phyloP scores from a whole-genome alignment of 2,797 vertebrate genomes.

The Tapera naevia region DNA sequence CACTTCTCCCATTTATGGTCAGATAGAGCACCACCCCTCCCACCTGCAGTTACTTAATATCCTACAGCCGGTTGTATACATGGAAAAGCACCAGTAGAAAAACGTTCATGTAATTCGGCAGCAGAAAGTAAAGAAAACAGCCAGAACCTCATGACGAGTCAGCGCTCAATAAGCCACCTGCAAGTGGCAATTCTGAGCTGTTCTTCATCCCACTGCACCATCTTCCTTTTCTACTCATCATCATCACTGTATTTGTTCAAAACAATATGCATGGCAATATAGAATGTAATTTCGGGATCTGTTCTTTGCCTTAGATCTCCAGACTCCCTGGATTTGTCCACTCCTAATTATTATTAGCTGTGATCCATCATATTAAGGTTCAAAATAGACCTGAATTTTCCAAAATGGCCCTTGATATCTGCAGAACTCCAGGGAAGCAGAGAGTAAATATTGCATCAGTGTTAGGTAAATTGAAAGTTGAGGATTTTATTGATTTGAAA shows the following conservation, averaged over 20 bases:
- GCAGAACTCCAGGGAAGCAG: background rate
- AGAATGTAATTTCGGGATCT: background rate
- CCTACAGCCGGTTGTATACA: background rate
- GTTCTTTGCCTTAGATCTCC: background rate
- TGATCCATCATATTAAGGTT: background rate
- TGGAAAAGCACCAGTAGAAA: background rate
- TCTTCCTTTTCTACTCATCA: background rate
- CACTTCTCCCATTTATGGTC: background rate
- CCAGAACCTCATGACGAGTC: background rate
- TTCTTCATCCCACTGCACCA: background rate
- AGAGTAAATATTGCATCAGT: background rate
- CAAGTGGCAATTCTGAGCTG: background rate
- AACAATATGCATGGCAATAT: background rate
- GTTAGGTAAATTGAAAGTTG: background rate
- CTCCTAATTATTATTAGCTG: background rate
- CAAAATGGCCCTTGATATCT: background rate
- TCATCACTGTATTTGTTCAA: background rate
- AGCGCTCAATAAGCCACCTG: background rate
- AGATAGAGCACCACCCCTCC: background rate
- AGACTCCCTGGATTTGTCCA: background rate
- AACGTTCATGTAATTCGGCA: background rate
- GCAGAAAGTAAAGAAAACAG: background rate
- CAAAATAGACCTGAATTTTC: background rate
- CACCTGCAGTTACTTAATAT: background rate
- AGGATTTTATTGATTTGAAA: background rate